A percentile compares a stretch with the other conserved stretches of the same genome.
Evolutionary conservation across 2,888 invertebrate species (phyloP).

Genomic region (Leucozona laternaria): DNA sequence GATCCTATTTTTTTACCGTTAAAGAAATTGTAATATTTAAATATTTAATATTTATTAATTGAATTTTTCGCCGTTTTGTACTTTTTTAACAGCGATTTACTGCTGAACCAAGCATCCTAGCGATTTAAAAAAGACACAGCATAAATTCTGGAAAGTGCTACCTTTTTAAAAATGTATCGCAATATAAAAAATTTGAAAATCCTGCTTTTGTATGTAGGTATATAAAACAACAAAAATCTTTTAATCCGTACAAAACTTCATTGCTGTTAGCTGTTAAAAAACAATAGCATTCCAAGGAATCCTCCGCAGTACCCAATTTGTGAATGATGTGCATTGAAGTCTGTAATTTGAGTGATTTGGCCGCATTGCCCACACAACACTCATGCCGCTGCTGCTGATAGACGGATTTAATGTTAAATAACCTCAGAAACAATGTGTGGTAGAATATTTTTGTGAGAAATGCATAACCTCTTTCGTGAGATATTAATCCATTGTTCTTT

Average conservation of each 20-base stretch:
- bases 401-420: conserved; percentile 45
- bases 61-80: no score
- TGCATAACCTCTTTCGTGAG: conserved; percentile 11
- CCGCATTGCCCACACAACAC: conserved; percentile 19
- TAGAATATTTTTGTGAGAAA: conserved; percentile 33
- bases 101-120: no score
- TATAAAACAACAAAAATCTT: not conserved
- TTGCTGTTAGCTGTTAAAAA: not conserved
- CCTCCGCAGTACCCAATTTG: conserved; percentile 39
- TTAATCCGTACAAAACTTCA: no score
- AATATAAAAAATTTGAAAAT: no score
- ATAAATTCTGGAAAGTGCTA: no score
- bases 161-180: no score
- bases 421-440: conserved; percentile 43
- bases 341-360: conserved; percentile 58
- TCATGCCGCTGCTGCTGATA: conserved; percentile 16
- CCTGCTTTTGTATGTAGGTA: no score
- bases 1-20: no score
- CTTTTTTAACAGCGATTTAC: no score
- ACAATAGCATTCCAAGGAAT: conserved; percentile 35
- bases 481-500: conserved; percentile 44
- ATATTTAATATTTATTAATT: no score
- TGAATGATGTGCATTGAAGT: conserved; percentile 56
- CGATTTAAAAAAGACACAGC: no score
- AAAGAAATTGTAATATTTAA: no score